phyloP scores from a whole-genome alignment of 2,888 invertebrate genomes.

The Acanthosoma haemorrhoidale region DNA sequence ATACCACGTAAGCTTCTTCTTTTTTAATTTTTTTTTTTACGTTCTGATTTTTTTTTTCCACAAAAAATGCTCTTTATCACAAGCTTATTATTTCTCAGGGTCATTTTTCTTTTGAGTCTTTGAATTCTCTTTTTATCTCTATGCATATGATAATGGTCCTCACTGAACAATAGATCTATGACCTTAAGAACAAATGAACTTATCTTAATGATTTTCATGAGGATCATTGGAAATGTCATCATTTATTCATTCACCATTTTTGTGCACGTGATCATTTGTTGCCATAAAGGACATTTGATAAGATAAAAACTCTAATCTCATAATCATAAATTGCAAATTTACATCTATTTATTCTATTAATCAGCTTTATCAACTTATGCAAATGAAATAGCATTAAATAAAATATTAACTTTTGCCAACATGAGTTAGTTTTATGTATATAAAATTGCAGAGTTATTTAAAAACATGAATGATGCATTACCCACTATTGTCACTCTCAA shows the following conservation, averaged over 20 bases:
- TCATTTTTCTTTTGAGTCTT: neutral
- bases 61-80: neutral
- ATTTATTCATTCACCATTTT: neutral
- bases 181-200: neutral
- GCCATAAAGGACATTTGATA: no score
- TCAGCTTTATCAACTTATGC: no score
- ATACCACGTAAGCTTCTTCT: conserved; percentile 51
- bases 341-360: no score
- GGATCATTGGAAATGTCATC: neutral
- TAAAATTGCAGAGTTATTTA: no score
- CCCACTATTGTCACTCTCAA: no score
- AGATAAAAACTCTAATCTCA: no score
- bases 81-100: neutral
- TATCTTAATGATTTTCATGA: neutral
- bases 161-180: neutral
- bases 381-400: no score
- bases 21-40: neutral
- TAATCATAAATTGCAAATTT: no score
- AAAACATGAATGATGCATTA: no score
- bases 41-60: neutral
- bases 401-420: no score
- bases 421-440: no score
- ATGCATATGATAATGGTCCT: neutral
- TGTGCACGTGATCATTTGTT: neutral
- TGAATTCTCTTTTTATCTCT: neutral